Evolutionary conservation across 2,888 invertebrate genomes (phyloP).

Genomic region (Chrysodeixis includens): DNA sequence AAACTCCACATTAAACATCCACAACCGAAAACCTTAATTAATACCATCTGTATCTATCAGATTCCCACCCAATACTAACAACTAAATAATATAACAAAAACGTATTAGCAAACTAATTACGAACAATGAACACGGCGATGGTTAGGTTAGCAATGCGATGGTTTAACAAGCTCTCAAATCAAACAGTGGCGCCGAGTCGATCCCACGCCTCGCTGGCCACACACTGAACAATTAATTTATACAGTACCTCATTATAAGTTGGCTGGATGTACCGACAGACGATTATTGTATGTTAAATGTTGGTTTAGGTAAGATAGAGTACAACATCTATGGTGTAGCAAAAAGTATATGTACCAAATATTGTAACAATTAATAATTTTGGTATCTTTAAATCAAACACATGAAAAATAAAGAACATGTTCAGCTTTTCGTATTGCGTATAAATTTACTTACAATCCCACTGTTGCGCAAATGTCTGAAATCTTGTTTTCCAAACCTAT

Average conservation of each 20-base stretch:
- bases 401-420: too few species aligned
- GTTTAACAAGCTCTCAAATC: slow-evolving; percentile 67
- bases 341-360: too few species aligned
- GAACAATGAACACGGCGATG: slow-evolving; percentile 29
- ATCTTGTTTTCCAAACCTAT: too few species aligned
- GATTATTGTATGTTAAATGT: slow-evolving; percentile 13
- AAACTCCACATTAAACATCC: too few species aligned
- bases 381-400: too few species aligned
- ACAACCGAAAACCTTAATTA: neutral
- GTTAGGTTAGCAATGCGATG: slow-evolving; percentile 18
- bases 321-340: too few species aligned
- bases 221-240: slow-evolving; percentile 75
- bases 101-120: slow-evolving; percentile 40
- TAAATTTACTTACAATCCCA: too few species aligned
- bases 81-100: slow-evolving; percentile 12
- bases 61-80: neutral
- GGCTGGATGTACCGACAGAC: slow-evolving; percentile 53
- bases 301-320: too few species aligned
- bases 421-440: too few species aligned
- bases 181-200: slow-evolving; percentile 79
- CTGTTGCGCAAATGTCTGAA: too few species aligned
- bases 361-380: too few species aligned
- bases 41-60: too few species aligned
- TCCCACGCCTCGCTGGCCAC: slow-evolving; percentile 57
- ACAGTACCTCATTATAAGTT: slow-evolving; percentile 78